These are phyloP conservation scores for Tokudaia muenninki DNA, from an alignment of 2,797 vertebrate species.

Conservation along the genomic window DNA sequence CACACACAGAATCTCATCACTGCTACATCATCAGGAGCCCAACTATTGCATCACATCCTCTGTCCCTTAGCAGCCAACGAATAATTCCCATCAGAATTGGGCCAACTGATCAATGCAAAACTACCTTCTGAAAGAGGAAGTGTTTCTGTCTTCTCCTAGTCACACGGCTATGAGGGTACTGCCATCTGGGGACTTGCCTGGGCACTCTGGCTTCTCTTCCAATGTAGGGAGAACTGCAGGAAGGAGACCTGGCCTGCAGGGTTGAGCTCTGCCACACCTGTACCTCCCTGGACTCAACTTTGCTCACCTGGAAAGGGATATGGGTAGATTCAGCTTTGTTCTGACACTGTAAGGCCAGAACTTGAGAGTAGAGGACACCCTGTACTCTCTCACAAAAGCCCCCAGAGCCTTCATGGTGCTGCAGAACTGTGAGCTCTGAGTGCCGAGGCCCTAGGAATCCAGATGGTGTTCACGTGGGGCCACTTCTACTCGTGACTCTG, in stretches of 20 bases:
- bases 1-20: background rate
- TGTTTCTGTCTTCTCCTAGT: background rate
- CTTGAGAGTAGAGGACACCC: background rate
- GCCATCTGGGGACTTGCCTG: background rate
- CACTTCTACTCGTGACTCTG: conserved; percentile 8
- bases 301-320: background rate
- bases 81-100: background rate
- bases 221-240: background rate
- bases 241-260: background rate
- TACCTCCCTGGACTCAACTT: background rate
- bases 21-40: background rate
- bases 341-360: background rate
- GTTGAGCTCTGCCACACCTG: background rate
- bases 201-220: background rate
- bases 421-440: background rate
- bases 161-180: background rate
- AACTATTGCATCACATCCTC: conserved; percentile 1
- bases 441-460: conserved; percentile 19
- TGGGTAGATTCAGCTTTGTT: background rate
- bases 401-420: background rate
- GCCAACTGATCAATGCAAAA: background rate
- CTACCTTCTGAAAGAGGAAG: conserved; percentile 51
- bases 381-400: background rate
- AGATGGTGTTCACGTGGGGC: conserved; percentile 7
- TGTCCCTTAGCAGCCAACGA: background rate